phyloP scores from a whole-genome alignment of 2,888 invertebrate species.

The Itoplectis maculator region DNA sequence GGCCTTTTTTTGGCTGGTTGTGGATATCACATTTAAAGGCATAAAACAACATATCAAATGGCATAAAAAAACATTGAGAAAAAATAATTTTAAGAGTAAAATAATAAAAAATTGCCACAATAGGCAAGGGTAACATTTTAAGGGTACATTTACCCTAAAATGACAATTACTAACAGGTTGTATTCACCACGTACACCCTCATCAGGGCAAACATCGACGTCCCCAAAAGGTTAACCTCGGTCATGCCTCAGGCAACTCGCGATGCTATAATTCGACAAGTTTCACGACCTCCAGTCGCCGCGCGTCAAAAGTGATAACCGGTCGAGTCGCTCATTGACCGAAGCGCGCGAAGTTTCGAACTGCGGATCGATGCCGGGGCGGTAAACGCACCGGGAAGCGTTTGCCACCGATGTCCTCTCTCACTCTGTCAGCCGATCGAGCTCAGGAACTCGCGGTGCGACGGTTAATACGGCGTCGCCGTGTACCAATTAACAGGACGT shows the following conservation, averaged over 20 bases:
- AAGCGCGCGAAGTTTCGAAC: constrained; percentile 17
- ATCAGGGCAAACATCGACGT: too few species aligned
- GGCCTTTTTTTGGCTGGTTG: too few species aligned
- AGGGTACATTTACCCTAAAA: too few species aligned
- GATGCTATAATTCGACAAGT: background rate
- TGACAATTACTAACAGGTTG: too few species aligned
- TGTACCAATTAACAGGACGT: constrained; percentile 81
- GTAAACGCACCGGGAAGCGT: constrained; percentile 27
- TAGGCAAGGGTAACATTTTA: too few species aligned
- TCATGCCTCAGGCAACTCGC: background rate
- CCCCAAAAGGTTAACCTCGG: background rate
- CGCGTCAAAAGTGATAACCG: constrained; percentile 16
- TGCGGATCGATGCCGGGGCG: background rate
- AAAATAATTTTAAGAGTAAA: too few species aligned
- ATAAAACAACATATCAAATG: too few species aligned
- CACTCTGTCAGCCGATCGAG: constrained; percentile 13
- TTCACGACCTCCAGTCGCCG: background rate
- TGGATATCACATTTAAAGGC: too few species aligned
- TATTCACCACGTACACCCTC: too few species aligned
- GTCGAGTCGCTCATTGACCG: constrained; percentile 10
- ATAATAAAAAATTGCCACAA: too few species aligned
- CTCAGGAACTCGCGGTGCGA: constrained; percentile 70
- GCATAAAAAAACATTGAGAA: too few species aligned
- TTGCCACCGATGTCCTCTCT: constrained; percentile 33
- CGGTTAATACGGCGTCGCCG: constrained; percentile 74